Conservation (phyloP, 1,140 invertebrate genomes). For the Aphaenogaster rudis region DNA sequence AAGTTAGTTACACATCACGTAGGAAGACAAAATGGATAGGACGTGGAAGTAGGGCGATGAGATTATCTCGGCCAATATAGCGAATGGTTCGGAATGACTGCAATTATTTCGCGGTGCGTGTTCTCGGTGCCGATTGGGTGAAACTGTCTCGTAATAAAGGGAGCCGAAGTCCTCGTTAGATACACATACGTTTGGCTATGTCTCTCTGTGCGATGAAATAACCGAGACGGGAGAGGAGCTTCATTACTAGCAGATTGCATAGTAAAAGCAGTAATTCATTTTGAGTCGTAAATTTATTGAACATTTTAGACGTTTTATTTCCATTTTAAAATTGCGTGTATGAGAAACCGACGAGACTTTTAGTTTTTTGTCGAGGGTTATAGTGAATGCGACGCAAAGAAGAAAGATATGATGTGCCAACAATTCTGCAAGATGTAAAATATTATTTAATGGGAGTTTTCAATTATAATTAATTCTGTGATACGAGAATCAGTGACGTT, state of each 20-base stretch:
- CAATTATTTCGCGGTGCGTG: constrained; percentile 84
- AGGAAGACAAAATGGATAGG: constrained; percentile 80
- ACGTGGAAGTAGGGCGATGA: constrained; percentile 82
- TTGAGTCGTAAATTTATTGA: not conserved
- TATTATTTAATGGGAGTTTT: constrained; percentile 9
- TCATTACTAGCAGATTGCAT: not conserved
- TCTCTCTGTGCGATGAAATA: not conserved
- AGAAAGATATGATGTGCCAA: not conserved
- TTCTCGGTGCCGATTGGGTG: constrained; percentile 68
- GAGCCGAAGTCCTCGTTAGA: constrained; percentile 58
- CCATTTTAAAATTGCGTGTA: not conserved
- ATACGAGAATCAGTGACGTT: not conserved
- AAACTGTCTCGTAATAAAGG: constrained; percentile 70
- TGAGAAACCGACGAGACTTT: not conserved
- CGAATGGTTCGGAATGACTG: constrained; percentile 84
- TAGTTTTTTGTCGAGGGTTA: not conserved
- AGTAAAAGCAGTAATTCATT: not conserved
- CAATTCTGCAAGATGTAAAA: constrained; percentile 1
- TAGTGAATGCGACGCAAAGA: not conserved
- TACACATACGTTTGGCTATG: constrained; percentile 46
- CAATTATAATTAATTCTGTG: not conserved
- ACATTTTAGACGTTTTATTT: not conserved
- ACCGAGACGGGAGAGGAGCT: not conserved
- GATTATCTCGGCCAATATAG: constrained; percentile 84
- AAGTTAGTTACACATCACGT: constrained; percentile 77